These are phyloP conservation scores for Brachionus rubens DNA, from an alignment of 1,140 invertebrate species.

Conservation along the genomic window DNA sequence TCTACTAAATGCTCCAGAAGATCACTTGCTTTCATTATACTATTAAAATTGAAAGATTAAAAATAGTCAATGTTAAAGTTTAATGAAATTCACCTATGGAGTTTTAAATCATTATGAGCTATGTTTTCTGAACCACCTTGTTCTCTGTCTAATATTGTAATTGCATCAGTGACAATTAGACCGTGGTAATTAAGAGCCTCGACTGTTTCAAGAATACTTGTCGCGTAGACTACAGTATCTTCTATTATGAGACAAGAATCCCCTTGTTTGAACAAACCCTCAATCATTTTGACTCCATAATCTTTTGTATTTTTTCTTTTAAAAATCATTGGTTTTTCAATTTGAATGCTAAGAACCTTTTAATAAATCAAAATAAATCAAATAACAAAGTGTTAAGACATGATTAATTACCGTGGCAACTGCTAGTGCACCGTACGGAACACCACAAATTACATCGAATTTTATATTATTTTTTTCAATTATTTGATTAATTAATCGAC, in stretches of 20 bases:
- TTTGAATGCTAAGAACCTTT: constrained; percentile 52
- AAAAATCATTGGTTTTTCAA: constrained; percentile 79
- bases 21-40: constrained; percentile 34
- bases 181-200: constrained; percentile 69
- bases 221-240: constrained; percentile 91
- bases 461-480: constrained; percentile 48
- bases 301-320: constrained; percentile 75
- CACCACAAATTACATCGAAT: constrained; percentile 80
- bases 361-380: neutral
- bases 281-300: constrained; percentile 92
- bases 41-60: constrained; percentile 63
- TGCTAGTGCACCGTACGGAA: constrained; percentile 94
- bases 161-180: constrained; percentile 71
- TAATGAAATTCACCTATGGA: neutral
- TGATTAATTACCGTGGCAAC: constrained; percentile 74
- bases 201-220: constrained; percentile 85
- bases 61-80: neutral
- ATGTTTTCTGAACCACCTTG: constrained; percentile 79
- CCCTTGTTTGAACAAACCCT: constrained; percentile 76
- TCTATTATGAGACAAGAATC: constrained; percentile 85
- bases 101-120: constrained; percentile 59
- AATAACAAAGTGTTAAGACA: too few species aligned
- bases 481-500: constrained; percentile 8
- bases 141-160: constrained; percentile 83
- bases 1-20: constrained; percentile 3